phyloP scores from a whole-genome alignment of 2,888 invertebrate species.

The Sialis fuliginosa region DNA sequence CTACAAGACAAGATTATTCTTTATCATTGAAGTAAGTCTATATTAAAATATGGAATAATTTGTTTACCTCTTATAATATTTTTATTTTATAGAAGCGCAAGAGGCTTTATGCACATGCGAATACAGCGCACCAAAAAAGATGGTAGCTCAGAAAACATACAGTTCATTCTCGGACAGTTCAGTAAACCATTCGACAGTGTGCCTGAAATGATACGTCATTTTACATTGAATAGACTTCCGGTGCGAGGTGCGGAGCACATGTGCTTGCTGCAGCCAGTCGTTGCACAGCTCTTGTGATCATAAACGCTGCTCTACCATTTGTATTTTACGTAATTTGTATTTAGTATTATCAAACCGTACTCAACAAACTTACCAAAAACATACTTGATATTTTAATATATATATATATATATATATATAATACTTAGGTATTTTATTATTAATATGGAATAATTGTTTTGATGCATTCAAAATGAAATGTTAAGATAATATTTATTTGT shows the following conservation, averaged over 20 bases:
- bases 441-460: too few relatives aligned
- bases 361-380: too few relatives aligned
- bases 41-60: background rate
- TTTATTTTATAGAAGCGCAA: slow-evolving; percentile 55
- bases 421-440: too few relatives aligned
- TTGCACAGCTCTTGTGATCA: slow-evolving; percentile 56
- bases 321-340: too few relatives aligned
- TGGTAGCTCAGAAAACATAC: slow-evolving; percentile 26
- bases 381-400: too few relatives aligned
- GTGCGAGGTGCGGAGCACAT: slow-evolving; percentile 93
- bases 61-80: background rate
- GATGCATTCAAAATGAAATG: too few relatives aligned
- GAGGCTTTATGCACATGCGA: slow-evolving; percentile 95
- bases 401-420: too few relatives aligned
- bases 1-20: slow-evolving; percentile 83
- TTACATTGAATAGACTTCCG: slow-evolving; percentile 81
- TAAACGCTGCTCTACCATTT: background rate
- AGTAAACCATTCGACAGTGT: slow-evolving; percentile 83
- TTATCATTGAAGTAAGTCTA: slow-evolving; percentile 79
- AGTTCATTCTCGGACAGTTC: slow-evolving; percentile 82
- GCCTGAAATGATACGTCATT: slow-evolving; percentile 89
- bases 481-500: too few relatives aligned
- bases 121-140: slow-evolving; percentile 60
- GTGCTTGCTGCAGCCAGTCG: slow-evolving; percentile 82
- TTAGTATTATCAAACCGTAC: too few relatives aligned